Evolutionary conservation across 2,113 vertebrate species (phyloP).

Genomic region (Alces alces): DNA sequence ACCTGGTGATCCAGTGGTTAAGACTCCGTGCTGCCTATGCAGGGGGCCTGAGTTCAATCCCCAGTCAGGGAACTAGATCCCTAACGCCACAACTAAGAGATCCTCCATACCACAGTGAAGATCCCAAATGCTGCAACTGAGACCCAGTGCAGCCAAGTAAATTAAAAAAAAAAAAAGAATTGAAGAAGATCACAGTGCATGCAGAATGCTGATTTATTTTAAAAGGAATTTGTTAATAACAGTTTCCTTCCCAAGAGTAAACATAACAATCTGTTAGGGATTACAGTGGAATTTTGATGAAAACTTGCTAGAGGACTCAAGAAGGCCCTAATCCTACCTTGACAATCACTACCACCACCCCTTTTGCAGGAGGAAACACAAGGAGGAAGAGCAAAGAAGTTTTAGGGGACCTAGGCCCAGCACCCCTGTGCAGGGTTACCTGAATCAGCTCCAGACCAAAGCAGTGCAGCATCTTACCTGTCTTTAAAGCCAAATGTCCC

Average conservation of each 20-base stretch:
- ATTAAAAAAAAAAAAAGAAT: not conserved
- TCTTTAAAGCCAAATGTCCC: not conserved
- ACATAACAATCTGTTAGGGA: not conserved
- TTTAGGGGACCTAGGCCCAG: not conserved
- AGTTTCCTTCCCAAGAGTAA: not conserved
- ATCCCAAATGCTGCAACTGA: not conserved
- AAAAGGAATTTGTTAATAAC: not conserved
- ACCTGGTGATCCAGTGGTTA: not conserved
- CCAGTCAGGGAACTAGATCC: not conserved
- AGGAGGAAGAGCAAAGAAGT: not conserved
- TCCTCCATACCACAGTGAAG: not conserved
- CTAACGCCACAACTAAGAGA: not conserved
- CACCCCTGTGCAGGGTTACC: not conserved
- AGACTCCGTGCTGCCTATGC: not conserved
- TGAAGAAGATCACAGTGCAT: not conserved
- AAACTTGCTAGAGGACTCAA: not conserved
- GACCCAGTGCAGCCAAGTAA: not conserved
- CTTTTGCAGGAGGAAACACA: not conserved
- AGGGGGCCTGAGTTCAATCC: not conserved
- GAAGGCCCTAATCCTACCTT: conserved; percentile 7
- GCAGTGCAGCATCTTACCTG: not conserved
- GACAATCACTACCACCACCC: not conserved
- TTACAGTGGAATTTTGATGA: conserved; percentile 48
- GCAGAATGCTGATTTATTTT: not conserved
- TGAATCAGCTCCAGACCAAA: not conserved